Percentiles rank a stretch among this genome's conserved stretches.
These are phyloP conservation scores for Hystrix cristata DNA, from an alignment of 2,113 vertebrate species.

Conservation along the genomic window DNA sequence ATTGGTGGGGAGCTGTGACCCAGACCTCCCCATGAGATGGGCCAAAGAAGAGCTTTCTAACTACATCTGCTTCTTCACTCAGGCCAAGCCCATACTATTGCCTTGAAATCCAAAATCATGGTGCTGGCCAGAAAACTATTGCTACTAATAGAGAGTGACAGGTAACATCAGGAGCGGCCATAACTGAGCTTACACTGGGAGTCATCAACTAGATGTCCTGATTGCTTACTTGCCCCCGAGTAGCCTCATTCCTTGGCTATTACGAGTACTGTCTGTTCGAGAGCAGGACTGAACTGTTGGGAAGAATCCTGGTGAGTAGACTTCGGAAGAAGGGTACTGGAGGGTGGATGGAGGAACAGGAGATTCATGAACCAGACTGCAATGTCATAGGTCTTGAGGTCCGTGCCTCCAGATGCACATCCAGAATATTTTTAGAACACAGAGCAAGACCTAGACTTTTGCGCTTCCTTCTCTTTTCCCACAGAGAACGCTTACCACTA, in stretches of 20 bases:
- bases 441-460: neutral
- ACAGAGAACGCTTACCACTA: neutral
- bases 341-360: neutral
- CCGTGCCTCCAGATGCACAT: rapidly evolving
- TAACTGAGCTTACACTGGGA: neutral
- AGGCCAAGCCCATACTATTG: neutral
- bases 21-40: neutral
- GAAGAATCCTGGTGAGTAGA: neutral
- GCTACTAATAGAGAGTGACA: neutral
- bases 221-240: neutral
- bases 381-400: neutral
- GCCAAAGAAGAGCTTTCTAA: neutral
- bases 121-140: neutral
- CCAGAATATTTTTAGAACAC: neutral
- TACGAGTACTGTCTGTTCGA: neutral
- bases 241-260: neutral
- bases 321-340: neutral
- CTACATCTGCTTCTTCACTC: neutral
- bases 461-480: neutral
- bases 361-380: neutral
- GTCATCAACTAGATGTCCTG: neutral
- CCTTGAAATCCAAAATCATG: neutral
- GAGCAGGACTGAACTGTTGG: neutral
- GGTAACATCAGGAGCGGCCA: neutral
- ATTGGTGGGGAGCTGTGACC: neutral